A percentile compares a stretch with the other conserved stretches of the same genome.
Conservation (phyloP, 2,888 invertebrate genomes). For the Heliconius ismenius region DNA sequence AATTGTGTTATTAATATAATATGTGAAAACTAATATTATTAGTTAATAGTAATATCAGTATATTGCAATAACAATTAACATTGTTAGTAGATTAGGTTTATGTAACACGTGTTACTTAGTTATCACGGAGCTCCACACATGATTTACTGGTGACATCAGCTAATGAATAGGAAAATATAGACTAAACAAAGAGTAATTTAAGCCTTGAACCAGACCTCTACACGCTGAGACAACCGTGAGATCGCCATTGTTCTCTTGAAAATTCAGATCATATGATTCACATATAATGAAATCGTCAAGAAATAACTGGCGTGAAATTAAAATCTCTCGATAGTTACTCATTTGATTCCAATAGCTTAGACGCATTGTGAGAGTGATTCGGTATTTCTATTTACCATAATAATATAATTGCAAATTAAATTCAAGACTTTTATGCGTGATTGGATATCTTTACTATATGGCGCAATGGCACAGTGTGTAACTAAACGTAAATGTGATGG, state of each 20-base stretch:
- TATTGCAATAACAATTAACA: not conserved
- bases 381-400: conserved; percentile 10
- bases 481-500: too few species aligned
- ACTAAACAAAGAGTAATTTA: conserved; percentile 38
- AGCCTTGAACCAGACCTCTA: conserved; percentile 64
- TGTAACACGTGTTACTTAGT: conserved; percentile 13
- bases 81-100: conserved; percentile 22
- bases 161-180: conserved; percentile 36
- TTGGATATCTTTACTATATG: not conserved
- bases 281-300: conserved; percentile 45
- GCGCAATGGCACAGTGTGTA: not conserved
- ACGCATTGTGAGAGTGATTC: conserved; percentile 16
- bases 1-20: too few species aligned
- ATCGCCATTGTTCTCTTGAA: conserved; percentile 54
- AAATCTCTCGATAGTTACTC: conserved; percentile 32
- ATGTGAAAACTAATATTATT: too few species aligned
- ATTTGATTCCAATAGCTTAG: conserved; percentile 14
- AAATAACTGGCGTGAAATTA: conserved; percentile 43
- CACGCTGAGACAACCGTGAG: conserved; percentile 53
- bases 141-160: conserved; percentile 32
- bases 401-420: not conserved
- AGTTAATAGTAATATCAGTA: too few species aligned
- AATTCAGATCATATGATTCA: conserved; percentile 43
- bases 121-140: conserved; percentile 30
- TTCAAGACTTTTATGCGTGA: not conserved